These are phyloP conservation scores for Gerosis bhagava DNA, from an alignment of 2,888 invertebrate genomes.

Conservation along the genomic window DNA sequence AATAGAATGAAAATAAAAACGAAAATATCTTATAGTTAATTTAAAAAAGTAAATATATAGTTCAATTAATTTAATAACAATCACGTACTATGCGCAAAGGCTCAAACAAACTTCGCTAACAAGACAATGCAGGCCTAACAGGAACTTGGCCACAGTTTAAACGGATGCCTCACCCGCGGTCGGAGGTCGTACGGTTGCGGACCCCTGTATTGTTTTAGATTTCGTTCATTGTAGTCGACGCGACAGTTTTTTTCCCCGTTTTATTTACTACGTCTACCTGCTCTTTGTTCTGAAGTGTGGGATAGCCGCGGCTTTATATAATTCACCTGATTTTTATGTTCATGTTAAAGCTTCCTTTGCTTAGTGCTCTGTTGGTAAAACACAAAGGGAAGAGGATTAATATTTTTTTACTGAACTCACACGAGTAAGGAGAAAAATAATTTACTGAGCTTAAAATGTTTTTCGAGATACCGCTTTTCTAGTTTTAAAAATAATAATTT, in stretches of 20 bases:
- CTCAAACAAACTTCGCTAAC: constrained; percentile 1
- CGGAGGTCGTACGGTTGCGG: constrained; percentile 5
- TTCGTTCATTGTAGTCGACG: constrained; percentile 16
- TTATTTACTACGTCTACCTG: constrained; percentile 17
- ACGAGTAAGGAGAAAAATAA: no score
- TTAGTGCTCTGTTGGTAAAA: constrained; percentile 5
- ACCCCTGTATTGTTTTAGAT: constrained; percentile 18
- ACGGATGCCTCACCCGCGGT: constrained; percentile 13
- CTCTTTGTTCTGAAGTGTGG: constrained; percentile 18
- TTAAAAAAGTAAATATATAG: no score
- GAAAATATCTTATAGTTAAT: no score
- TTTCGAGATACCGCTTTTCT: no score
- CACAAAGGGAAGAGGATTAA: neutral
- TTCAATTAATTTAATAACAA: no score
- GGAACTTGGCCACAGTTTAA: constrained; percentile 49
- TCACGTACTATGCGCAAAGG: neutral
- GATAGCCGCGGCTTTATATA: constrained; percentile 17
- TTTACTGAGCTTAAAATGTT: no score
- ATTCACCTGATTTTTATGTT: constrained; percentile 20
- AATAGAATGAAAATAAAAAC: no score
- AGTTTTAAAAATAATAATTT: no score
- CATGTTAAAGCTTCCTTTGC: constrained; percentile 10
- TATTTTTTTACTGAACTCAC: neutral
- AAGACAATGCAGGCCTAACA: constrained; percentile 29
- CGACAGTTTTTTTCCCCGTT: constrained; percentile 20